Percentiles rank a stretch among this genome's conserved stretches.
These are phyloP conservation scores for Bhutanitis thaidina DNA, from an alignment of 2,888 invertebrate species.

Conservation along the genomic window DNA sequence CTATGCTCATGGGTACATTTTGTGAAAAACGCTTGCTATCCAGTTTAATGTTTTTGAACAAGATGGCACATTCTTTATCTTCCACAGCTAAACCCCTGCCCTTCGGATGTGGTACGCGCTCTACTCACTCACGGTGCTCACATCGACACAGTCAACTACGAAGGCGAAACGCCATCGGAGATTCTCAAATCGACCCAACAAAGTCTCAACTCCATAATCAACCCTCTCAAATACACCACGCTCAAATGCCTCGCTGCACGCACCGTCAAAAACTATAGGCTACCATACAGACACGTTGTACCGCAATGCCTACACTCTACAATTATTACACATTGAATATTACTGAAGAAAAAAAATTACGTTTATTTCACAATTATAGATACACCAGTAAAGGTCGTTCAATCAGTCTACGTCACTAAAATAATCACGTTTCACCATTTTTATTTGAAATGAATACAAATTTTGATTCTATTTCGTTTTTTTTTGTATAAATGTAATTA, in stretches of 20 bases:
- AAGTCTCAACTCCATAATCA: constrained; percentile 83
- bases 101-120: constrained; percentile 84
- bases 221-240: constrained; percentile 87
- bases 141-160: constrained; percentile 88
- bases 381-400: background rate
- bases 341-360: background rate
- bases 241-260: constrained; percentile 93
- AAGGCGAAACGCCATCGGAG: constrained; percentile 87
- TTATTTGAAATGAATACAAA: background rate
- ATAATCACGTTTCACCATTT: background rate
- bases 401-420: background rate
- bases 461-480: background rate
- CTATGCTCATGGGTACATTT: no score
- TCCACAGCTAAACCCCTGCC: constrained; percentile 80
- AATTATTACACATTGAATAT: constrained; percentile 64
- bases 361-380: constrained; percentile 2
- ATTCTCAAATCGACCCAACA: constrained; percentile 81
- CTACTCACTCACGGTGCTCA: constrained; percentile 91
- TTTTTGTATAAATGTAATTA: background rate
- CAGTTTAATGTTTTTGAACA: no score
- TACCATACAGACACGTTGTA: constrained; percentile 81
- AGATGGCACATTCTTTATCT: no score
- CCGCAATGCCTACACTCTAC: constrained; percentile 75
- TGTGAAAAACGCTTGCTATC: no score
- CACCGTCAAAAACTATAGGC: constrained; percentile 85